Evolutionary conservation across 2,113 vertebrate species (phyloP), one percentile per base, ranked within the genome.

Genomic region (Thalassoma bifasciatum): DNA sequence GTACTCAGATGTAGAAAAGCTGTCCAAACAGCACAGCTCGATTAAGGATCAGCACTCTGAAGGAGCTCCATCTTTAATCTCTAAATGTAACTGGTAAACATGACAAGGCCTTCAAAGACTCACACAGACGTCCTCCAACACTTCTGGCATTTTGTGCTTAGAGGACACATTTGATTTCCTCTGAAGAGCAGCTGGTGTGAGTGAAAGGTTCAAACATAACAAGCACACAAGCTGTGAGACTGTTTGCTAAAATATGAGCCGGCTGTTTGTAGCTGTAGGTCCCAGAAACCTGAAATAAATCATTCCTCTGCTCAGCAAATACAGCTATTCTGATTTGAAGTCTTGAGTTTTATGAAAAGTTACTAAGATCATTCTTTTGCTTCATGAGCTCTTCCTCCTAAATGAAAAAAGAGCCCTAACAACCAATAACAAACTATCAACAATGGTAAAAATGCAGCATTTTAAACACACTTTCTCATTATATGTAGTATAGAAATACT

Each of bases 81-180:
- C 7, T 17, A 16, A 30, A 23, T 40, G 44, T 68, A 58, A 10
- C 57, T 26, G 34, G 42, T 51, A 51, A 73, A 68, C 62, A 72
- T 47, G 54, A 57, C 11, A 1, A 61, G 63, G 57, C 50, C 57
- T 72, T 54, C 36, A 17, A 36, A 59, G 26, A 26, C 47, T 72
- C 22, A 30, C 19, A 2, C 10, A 65, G 66, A 60, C 38, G 61
- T 60, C 68, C 54, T 46, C 10, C 0, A 59, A n/a, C 60, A 13
- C 9, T 40, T 40, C 3, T 40, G 38, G 38, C 49, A 62, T 66
- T 66, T 79, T 61, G 49, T 72, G 47, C 19, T 26, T 16, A 26
- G 30, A 56, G 47, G 64, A 75, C 37, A 64, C 52, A 44, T 53
- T 26, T 21, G 57, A 40, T 49, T 69, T 21, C 34, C 38, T 40